phyloP scores from a whole-genome alignment of 2,888 invertebrate genomes.

The Dryobota labecula region DNA sequence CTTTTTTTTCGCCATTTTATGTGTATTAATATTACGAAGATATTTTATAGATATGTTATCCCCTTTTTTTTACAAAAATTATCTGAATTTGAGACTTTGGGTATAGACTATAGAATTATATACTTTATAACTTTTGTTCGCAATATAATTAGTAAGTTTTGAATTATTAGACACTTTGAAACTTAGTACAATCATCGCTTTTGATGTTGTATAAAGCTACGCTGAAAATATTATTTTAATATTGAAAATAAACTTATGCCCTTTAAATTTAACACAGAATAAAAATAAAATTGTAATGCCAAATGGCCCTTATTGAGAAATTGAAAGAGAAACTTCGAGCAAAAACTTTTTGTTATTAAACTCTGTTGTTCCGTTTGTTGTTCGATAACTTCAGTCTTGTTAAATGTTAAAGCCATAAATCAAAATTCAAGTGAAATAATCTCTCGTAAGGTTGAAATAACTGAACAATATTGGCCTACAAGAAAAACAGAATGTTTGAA shows the following conservation, averaged over 20 bases:
- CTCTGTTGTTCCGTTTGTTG: conserved; percentile 68
- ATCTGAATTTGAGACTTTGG: no score
- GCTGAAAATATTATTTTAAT: conserved; percentile 32
- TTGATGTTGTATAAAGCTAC: conserved; percentile 15
- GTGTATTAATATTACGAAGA: no score
- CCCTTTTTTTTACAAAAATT: no score
- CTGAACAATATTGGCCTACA: conserved; percentile 39
- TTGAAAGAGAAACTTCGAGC: conserved; percentile 61
- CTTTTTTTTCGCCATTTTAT: no score
- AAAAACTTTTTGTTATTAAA: conserved; percentile 72
- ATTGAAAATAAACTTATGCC: conserved; percentile 29
- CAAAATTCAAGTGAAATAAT: conserved; percentile 72
- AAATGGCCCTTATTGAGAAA: conserved; percentile 64
- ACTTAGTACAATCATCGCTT: conserved; percentile 20
- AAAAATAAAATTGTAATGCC: conserved; percentile 52
- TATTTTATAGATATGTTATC: no score
- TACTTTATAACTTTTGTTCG: not conserved
- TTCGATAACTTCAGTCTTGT: conserved; percentile 72
- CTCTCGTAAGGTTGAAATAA: conserved; percentile 63
- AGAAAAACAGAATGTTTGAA: conserved; percentile 43
- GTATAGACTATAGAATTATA: not conserved
- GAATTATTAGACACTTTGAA: conserved; percentile 23
- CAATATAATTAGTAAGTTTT: conserved; percentile 20
- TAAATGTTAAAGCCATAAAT: conserved; percentile 74
- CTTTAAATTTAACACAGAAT: conserved; percentile 36